Evolutionary conservation across 2,113 vertebrate genomes (phyloP), one percentile per base, ranked within the genome.

Genomic region (Anser cygnoides): DNA sequence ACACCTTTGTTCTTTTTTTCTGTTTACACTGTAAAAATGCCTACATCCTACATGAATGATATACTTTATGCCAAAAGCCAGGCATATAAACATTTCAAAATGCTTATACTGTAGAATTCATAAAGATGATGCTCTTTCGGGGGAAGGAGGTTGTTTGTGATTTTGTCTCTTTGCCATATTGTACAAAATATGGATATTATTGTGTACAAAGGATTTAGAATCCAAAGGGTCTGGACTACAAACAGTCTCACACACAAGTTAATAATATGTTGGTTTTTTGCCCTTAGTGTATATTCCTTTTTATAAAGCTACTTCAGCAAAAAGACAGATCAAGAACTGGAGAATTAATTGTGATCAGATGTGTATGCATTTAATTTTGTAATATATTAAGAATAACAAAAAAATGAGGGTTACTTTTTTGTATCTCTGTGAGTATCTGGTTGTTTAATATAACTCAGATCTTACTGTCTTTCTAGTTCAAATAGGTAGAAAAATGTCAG

Each of bases 341-440:
- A 95, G 79, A 95, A 97, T 96, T 97, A 96, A 89, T 90, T 97
- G 87, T 95, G 88, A 72, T 94, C 91, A 97, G 93, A 96, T 91
- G 77, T 75, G 2, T 95, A 41, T 87, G 52, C 76, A 90, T 93
- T 95, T 96, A 77, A 91, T 97, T 96, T 97, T 80, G 55, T 86
- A 75, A 93, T 68, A 62, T 83, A 84, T 13, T 37, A 77, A 52
- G 33, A 79, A 71, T 4, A 54, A 65, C 54, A 94, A 80, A 49
- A 35, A 90, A 93, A 90, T 87, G 68, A 61, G n/a, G 16, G 17
- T 92, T 33, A 82, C 67, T 91, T 95, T 97, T 95, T 89, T 94
- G 71, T 81, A 78, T 85, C 15, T 87, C 89, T 95, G 19, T 89
- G 80, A 91, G 87, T 59, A 82, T 95, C 50, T 80, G 15, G 95